Evolutionary conservation across 2,888 invertebrate genomes (phyloP).

Genomic region (Idaea aversata): DNA sequence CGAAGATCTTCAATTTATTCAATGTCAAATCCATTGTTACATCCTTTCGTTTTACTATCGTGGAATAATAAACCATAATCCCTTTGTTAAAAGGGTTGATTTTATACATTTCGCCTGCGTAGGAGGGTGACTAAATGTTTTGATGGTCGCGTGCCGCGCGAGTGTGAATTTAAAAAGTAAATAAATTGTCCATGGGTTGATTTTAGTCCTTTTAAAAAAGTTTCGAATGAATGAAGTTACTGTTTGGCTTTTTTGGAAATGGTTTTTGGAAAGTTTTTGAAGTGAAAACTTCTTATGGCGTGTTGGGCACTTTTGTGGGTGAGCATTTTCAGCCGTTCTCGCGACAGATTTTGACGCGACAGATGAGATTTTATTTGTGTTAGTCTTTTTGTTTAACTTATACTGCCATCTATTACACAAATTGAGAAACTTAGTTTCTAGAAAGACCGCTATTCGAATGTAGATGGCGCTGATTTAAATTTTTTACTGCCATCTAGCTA

Average conservation of each 20-base stretch:
- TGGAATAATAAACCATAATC: background rate
- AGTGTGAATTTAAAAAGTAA: conserved; percentile 29
- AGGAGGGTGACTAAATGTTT: background rate
- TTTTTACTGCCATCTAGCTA: too few species aligned
- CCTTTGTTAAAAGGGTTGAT: background rate
- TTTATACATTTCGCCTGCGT: background rate
- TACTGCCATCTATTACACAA: too few species aligned
- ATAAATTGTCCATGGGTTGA: conserved; percentile 3
- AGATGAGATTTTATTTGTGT: too few species aligned
- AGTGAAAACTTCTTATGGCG: too few species aligned
- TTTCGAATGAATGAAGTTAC: background rate
- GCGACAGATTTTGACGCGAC: too few species aligned
- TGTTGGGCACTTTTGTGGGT: too few species aligned
- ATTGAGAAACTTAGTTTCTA: too few species aligned
- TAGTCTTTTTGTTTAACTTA: too few species aligned
- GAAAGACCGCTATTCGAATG: too few species aligned
- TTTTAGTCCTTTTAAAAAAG: background rate
- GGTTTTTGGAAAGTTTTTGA: background rate
- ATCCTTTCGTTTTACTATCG: background rate
- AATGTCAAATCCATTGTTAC: background rate
- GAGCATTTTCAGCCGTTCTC: too few species aligned
- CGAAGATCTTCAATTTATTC: background rate
- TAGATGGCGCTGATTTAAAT: too few species aligned
- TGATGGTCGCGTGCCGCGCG: conserved; percentile 30
- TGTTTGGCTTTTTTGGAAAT: background rate